Evolutionary conservation across 1,140 invertebrate species (phyloP).

Genomic region (Drosophila athabasca): DNA sequence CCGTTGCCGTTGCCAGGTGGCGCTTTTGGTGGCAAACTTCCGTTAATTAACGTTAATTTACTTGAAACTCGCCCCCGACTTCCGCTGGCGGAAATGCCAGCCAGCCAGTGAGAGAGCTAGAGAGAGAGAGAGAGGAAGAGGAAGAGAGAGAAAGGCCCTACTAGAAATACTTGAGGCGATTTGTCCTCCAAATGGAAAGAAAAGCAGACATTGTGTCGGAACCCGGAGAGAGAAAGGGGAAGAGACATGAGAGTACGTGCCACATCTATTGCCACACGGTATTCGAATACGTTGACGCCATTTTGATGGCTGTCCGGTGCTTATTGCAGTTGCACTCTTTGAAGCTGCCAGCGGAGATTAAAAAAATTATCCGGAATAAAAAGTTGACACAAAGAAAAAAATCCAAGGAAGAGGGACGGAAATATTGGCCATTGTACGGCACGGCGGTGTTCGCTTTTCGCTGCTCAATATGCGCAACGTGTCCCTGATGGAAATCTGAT

Average conservation of each 20-base stretch:
- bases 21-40: constrained; percentile 66
- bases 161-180: constrained; percentile 48
- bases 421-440: no score
- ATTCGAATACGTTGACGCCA: constrained; percentile 54
- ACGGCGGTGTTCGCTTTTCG: constrained; percentile 28
- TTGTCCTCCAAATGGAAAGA: constrained; percentile 45
- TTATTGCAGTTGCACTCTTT: constrained; percentile 40
- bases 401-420: neutral
- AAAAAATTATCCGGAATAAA: constrained; percentile 68
- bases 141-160: neutral
- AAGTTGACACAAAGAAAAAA: constrained; percentile 60
- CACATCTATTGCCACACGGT: constrained; percentile 27
- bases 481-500: constrained; percentile 77
- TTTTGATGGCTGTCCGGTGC: constrained; percentile 45
- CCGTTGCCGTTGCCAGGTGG: constrained; percentile 41
- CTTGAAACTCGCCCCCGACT: constrained; percentile 68
- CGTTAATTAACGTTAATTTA: constrained; percentile 83
- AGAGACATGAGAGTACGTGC: constrained; percentile 30
- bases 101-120: constrained; percentile 17
- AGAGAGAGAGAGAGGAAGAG: neutral
- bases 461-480: constrained; percentile 71
- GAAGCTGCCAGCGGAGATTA: constrained; percentile 62
- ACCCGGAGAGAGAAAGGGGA: neutral
- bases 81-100: constrained; percentile 68
- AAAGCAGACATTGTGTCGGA: constrained; percentile 25